phyloP scores from a whole-genome alignment of 64 coral and sea anemone genomes.

The Orbicella faveolata region DNA sequence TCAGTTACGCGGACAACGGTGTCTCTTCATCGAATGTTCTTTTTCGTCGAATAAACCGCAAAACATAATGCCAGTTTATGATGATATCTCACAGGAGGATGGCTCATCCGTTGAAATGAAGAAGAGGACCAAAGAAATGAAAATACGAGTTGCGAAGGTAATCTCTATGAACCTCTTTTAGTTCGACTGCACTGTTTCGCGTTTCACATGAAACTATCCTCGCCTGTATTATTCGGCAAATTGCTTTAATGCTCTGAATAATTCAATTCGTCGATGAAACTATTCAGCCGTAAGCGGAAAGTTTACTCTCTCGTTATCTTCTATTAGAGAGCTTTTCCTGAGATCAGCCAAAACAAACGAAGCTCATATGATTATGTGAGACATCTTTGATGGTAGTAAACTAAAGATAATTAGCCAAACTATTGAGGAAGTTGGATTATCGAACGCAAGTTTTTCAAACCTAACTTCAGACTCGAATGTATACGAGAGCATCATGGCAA shows the following conservation, averaged over 20 bases:
- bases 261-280: background rate
- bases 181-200: no score
- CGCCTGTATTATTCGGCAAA: background rate
- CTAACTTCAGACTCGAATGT: background rate
- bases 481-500: background rate
- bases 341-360: background rate
- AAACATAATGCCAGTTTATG: background rate
- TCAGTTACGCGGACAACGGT: background rate
- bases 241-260: background rate
- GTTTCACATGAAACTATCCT: no score
- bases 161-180: background rate
- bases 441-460: background rate
- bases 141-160: slow-evolving; percentile 31
- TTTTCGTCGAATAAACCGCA: background rate
- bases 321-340: background rate
- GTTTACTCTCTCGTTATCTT: background rate
- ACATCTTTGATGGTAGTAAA: background rate
- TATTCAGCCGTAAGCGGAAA: background rate
- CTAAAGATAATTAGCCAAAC: background rate
- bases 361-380: background rate
- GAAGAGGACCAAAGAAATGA: slow-evolving; percentile 43
- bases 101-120: slow-evolving; percentile 30
- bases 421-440: background rate
- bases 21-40: background rate
- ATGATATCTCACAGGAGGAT: background rate